Evolutionary conservation across 2,113 vertebrate genomes (phyloP), one percentile per base, ranked within the genome.

Genomic region (Cebidichthys violaceus): DNA sequence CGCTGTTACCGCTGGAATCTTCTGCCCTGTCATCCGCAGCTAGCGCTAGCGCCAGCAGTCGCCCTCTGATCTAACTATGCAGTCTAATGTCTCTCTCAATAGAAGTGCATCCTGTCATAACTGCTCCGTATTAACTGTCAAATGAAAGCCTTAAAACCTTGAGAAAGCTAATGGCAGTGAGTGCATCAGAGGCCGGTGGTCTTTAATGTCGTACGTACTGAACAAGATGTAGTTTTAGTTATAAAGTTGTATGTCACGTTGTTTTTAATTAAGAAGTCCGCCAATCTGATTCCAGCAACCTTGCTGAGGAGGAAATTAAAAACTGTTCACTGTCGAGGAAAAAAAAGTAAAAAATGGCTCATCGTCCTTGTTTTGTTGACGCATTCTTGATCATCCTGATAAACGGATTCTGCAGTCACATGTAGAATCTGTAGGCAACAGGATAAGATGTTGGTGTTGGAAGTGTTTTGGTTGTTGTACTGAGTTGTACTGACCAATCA

Each of bases 1-100:
- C 77, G 4, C 81, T 33, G 66, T 74, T 67, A 67, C 87, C 87
- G 31, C 82, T 67, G 77, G 82, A 88, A 79, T 78, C 80, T 86
- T 84, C 61, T 45, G 57, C 79, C 73, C n/a, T 20, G 70, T 76
- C 87, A 83, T 82, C 60, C 75, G 10, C 45, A 47, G 64, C 75
- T 4, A 43, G 66, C 55, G 15, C 61, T 52, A 70, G 24, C 39
- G 41, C 24, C 43, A 75, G 75, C 41, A 43, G 4, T 67, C 35
- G 1, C 41, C 77, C 29, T 80, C 73, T 50, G 35, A 75, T 82
- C 64, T 72, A 15, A 67, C 55, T 5, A 2, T 22, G n/a, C 75
- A 50, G 86, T 41, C 75, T 75, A 50, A 72, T 80, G 35, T 67
- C 27, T 60, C 39, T 27, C 31, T 31, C 45, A 43, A 13, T 47